Base-by-base conservation (phyloP, 2,797 vertebrate genomes). In the Sparidentex hasta region DNA sequence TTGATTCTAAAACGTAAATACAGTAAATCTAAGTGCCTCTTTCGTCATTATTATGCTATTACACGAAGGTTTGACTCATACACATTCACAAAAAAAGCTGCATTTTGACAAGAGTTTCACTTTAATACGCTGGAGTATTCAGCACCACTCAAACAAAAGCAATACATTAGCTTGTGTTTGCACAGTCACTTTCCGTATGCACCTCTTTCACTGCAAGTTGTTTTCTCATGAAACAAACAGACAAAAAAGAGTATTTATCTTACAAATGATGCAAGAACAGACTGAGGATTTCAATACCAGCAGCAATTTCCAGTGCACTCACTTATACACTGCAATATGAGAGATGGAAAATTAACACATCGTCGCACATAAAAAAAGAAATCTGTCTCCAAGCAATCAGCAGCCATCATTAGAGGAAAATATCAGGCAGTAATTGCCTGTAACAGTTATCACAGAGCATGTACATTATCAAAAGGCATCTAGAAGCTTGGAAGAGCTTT, bases 381-480 rank as follows among this genome's bases (percentile, higher is more conserved):
- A 57, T 27, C 5, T n/a, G 17, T 65, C 59, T 78, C n/a, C 17
- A 47, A 54, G 78, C 61, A 21, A 48, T 44, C 48, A 51, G 50
- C 43, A 55, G 71, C 72, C 46, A 47, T 57, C 16, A 64, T 7
- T 51, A 8, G 18, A 66, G 25, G 18, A 67, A 71, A 44, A 55
- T 50, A 66, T 79, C 52, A 71, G 57, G 23, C 33, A 65, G 52
- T 29, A 68, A 69, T 61, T 73, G 65, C 48, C 74, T 70, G 65
- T 67, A 79, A 64, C 29, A 17, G 64, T 56, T 61, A 52, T 56
- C 14, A 59, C 2, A 18, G 64, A 68, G 43, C 3, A 0, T 27
- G 76, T 27, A 59, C 20, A 16, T 61, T 79, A 75, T 81, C 46
- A 72, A 76, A 81, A 18, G 33, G 65, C 59, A 62, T 63, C n/a